Evolutionary conservation across 2,888 invertebrate genomes (phyloP).

Genomic region (Dichetophora obliterata): DNA sequence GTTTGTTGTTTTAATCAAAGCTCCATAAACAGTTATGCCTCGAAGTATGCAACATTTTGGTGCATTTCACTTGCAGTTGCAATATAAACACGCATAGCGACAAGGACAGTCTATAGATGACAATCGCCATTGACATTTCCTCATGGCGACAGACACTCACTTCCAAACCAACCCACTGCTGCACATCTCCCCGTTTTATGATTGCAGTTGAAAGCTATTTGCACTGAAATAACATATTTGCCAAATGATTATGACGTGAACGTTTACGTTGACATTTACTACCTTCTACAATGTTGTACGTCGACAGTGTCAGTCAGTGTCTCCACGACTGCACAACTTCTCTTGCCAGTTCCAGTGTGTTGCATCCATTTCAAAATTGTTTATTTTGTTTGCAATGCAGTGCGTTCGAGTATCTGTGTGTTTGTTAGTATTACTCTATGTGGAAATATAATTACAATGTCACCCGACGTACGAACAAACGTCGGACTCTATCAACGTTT

Average conservation of each 20-base stretch:
- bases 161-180: not conserved
- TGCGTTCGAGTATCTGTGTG: slow-evolving; percentile 7
- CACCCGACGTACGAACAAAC: not conserved
- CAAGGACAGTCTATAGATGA: not conserved
- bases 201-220: slow-evolving; percentile 33
- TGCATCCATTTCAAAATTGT: not conserved
- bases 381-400: slow-evolving; percentile 13
- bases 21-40: not conserved
- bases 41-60: not conserved
- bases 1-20: slow-evolving; percentile 52
- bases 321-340: not conserved
- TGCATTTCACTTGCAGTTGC: not conserved
- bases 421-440: slow-evolving; percentile 31
- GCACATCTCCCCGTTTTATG: not conserved
- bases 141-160: not conserved
- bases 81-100: not conserved
- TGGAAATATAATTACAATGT: slow-evolving; percentile 21
- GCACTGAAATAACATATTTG: slow-evolving; percentile 41
- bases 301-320: not conserved
- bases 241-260: slow-evolving; percentile 36
- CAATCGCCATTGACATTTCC: not conserved
- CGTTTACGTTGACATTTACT: slow-evolving; percentile 9
- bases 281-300: too few relatives aligned
- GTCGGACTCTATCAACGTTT: slow-evolving; percentile 37
- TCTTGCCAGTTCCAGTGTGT: not conserved